Percentiles rank a stretch among this genome's conserved stretches.
These are phyloP conservation scores for Zelostemma sp. DNA, from an alignment of 1,140 invertebrate genomes.

Conservation along the genomic window DNA sequence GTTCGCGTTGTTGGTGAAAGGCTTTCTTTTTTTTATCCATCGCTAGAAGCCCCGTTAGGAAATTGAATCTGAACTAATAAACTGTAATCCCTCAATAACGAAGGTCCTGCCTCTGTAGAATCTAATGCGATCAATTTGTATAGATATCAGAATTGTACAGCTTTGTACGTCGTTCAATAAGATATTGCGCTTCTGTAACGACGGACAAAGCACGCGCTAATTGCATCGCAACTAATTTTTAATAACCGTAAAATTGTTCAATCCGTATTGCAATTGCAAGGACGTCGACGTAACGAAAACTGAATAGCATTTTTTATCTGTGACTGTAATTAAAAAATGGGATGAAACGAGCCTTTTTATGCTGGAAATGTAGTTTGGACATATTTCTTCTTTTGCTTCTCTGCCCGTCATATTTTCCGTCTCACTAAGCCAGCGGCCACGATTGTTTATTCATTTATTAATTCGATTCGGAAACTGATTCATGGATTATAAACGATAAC, in stretches of 20 bases:
- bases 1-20: not conserved
- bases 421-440: not conserved
- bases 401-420: not conserved
- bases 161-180: not conserved
- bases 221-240: too few species aligned
- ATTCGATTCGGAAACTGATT: not conserved
- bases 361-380: too few species aligned
- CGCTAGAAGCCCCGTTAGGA: conserved; percentile 3
- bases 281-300: too few species aligned
- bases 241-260: too few species aligned
- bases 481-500: conserved; percentile 26
- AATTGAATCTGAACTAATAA: conserved; percentile 66
- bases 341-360: too few species aligned
- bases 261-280: too few species aligned
- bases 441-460: not conserved
- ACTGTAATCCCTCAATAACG: conserved; percentile 72
- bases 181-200: not conserved
- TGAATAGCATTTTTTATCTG: too few species aligned
- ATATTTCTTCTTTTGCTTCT: too few species aligned
- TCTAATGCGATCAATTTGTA: conserved; percentile 53
- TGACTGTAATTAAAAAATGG: too few species aligned
- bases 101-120: conserved; percentile 56
- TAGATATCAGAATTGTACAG: conserved; percentile 12
- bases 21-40: conserved; percentile 10
- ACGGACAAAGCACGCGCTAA: not conserved